Base-by-base conservation (phyloP, 2,888 invertebrate species). In the Ennomos erosarius region DNA sequence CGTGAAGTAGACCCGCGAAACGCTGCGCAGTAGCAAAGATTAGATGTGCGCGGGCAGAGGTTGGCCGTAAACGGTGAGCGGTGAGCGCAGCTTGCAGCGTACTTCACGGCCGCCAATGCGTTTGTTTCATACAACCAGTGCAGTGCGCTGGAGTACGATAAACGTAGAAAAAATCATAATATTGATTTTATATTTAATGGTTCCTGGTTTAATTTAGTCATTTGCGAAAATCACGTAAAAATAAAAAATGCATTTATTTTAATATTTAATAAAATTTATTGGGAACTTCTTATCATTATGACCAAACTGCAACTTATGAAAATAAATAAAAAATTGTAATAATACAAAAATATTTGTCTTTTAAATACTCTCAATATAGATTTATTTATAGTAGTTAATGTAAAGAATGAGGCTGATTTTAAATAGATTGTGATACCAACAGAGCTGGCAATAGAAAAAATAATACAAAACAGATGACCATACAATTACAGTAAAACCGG, bases 341-440 rank as follows among this genome's bases (percentile, higher is more conserved):
- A 81, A 81, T 89, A 89, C 83, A 90, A 88, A 90, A 90, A 90
- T 89, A 90, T 83, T 79, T 76, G 78, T 84, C 82, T 88, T 86
- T 85, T 80, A 75, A 75, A 81, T 73, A 82, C 68, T 74, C 68
- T 74, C 45, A 59, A 66, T 60, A 64, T 60, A 68, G 62, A 67
- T 66, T 64, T 65, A 49, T 54, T 40, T 34, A 35, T 39, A 26
- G 49, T 54, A 46, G 53, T 62, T 64, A 47, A 40, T 36, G 12
- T 52, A 58, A 53, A 65, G 67, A 64, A 74, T 68, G 67, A 68
- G 64, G 62, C 56, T 66, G 68, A 70, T 64, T 70, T 68, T 53
- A n/a, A n/a, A n/a, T 50, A 65, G 54, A n/a, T 65, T 51, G 67
- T 63, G 59, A 58, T 44, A 37, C 50, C 47, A 47, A 60, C 52